A percentile compares a stretch with the other conserved stretches of the same genome.
Evolutionary conservation across 2,113 vertebrate genomes (phyloP).

Genomic region (Odocoileus virginianus): DNA sequence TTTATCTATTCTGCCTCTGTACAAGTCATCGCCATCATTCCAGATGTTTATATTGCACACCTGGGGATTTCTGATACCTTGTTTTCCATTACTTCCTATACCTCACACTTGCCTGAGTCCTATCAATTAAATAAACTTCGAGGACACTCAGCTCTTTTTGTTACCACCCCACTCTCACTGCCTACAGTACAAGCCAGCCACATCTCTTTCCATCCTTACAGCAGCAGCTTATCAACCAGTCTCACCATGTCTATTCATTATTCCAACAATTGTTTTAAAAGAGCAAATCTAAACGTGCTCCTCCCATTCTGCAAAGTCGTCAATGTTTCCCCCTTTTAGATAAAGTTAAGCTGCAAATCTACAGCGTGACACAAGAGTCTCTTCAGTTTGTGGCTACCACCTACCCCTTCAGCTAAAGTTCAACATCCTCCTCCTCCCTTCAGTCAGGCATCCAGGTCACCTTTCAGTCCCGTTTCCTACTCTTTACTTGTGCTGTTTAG

Average conservation of each 20-base stretch:
- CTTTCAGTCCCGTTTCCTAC: background rate
- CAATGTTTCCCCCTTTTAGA: background rate
- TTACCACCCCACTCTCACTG: fast-evolving
- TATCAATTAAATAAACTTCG: background rate
- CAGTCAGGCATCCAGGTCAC: no score
- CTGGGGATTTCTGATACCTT: background rate
- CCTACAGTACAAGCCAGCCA: fast-evolving
- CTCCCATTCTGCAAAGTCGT: background rate
- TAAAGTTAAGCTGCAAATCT: background rate
- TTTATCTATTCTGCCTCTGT: background rate
- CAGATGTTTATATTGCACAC: background rate
- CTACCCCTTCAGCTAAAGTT: background rate
- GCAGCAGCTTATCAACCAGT: background rate
- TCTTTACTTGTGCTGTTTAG: background rate
- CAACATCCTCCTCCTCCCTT: background rate
- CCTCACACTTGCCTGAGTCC: background rate
- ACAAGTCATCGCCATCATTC: background rate
- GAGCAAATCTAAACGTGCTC: background rate
- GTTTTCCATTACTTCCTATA: background rate
- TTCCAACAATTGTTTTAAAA: background rate
- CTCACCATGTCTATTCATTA: background rate
- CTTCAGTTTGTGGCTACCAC: background rate
- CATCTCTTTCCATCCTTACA: background rate
- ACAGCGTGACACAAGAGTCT: background rate
- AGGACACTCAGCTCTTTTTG: fast-evolving